These are phyloP conservation scores for Maccullochella peelii DNA, from an alignment of 2,113 vertebrate genomes.

Conservation along the genomic window DNA sequence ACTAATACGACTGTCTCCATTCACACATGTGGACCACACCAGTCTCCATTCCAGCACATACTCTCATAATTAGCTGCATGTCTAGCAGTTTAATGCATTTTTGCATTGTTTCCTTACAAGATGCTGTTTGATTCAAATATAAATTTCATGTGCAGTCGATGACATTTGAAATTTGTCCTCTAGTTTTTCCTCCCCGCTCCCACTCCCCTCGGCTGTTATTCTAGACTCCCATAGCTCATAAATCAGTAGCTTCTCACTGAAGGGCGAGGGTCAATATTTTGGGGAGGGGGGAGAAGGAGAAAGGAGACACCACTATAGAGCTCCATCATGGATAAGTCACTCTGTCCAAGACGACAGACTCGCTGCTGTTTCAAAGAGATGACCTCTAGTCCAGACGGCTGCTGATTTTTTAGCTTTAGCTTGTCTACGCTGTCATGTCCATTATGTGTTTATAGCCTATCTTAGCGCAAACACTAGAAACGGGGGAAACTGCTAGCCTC, in stretches of 20 bases:
- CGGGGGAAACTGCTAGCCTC: too few species aligned
- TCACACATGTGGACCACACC: slow-evolving; percentile 43
- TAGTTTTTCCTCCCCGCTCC: neutral
- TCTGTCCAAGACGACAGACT: slow-evolving; percentile 40
- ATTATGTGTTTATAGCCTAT: neutral
- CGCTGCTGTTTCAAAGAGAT: slow-evolving; percentile 32
- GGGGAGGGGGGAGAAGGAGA: slow-evolving; percentile 39
- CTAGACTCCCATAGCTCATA: slow-evolving; percentile 68
- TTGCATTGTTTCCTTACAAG: neutral
- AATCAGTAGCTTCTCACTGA: slow-evolving; percentile 36
- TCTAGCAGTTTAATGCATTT: neutral
- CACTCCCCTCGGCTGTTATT: slow-evolving; percentile 48
- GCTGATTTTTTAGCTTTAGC: neutral
- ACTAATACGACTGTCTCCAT: slow-evolving; percentile 53
- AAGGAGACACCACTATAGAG: slow-evolving; percentile 38
- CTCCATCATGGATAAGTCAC: slow-evolving; percentile 52
- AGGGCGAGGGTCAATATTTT: slow-evolving; percentile 71
- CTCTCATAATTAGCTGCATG: neutral
- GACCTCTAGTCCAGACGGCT: slow-evolving; percentile 57
- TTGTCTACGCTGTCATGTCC: neutral
- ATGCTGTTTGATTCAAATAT: neutral
- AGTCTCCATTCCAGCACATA: slow-evolving; percentile 53
- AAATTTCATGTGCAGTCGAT: slow-evolving; percentile 3
- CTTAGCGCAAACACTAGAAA: too few species aligned
- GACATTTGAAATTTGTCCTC: slow-evolving; percentile 49